phyloP scores from a whole-genome alignment of 2,113 vertebrate species.

The Scolopax mira region DNA sequence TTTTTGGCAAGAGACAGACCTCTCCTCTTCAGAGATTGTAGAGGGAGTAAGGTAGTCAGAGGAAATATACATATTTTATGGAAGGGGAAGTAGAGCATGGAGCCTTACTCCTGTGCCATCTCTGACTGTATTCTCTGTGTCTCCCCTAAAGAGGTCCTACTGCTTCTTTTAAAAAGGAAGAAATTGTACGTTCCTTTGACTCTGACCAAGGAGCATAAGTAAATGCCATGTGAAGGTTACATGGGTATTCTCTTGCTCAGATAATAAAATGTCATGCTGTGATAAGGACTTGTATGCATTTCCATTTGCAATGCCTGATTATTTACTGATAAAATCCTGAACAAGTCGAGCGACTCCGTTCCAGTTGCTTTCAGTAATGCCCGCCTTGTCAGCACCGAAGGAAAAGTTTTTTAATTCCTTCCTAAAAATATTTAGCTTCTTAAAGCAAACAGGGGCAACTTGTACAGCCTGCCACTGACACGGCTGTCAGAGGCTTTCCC shows the following conservation, averaged over 20 bases:
- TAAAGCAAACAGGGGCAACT: not conserved
- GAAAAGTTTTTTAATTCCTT: not conserved
- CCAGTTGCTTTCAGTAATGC: not conserved
- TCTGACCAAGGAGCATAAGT: not conserved
- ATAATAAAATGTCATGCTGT: not conserved
- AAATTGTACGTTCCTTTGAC: not conserved
- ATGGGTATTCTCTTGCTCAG: not conserved
- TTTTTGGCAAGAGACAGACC: not conserved
- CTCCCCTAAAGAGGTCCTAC: not conserved
- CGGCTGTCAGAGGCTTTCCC: accelerated
- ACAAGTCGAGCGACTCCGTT: not conserved
- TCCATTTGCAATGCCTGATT: slow-evolving; percentile 18
- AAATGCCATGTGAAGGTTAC: slow-evolving; percentile 37
- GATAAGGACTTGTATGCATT: not conserved
- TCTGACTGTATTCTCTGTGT: not conserved
- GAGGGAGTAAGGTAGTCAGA: not conserved
- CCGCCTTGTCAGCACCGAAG: not conserved
- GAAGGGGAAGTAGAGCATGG: not conserved
- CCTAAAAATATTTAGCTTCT: not conserved
- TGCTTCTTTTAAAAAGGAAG: not conserved
- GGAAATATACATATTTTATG: not conserved
- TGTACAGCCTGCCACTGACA: not conserved
- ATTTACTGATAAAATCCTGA: not conserved
- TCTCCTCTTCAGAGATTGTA: not conserved
- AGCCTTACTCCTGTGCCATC: not conserved